phyloP scores from a whole-genome alignment of 2,113 vertebrate species.

The Leucosticte australis region DNA sequence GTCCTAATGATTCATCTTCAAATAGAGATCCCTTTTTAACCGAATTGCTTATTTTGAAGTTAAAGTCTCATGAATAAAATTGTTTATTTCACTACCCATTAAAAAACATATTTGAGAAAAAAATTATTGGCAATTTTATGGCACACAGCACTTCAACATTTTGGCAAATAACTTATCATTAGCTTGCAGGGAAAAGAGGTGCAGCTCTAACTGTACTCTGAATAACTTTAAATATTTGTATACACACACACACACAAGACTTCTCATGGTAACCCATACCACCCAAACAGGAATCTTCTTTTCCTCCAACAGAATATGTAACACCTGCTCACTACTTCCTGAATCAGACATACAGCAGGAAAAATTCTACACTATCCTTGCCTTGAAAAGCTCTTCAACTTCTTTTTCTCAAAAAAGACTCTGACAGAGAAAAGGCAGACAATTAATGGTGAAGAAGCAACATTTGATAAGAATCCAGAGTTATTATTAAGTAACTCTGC shows the following conservation, averaged over 20 bases:
- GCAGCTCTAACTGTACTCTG: not conserved
- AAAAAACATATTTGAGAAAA: not conserved
- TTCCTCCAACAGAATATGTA: not conserved
- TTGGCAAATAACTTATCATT: not conserved
- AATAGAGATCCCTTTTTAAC: not conserved
- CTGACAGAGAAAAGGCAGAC: not conserved
- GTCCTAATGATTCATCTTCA: not conserved
- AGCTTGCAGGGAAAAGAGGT: not conserved
- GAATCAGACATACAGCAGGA: not conserved
- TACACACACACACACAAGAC: not conserved
- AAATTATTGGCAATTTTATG: not conserved
- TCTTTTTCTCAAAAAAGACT: not conserved
- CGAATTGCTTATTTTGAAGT: not conserved
- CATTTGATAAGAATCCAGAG: not conserved
- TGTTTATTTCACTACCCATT: not conserved
- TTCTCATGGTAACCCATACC: not conserved
- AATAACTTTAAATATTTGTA: not conserved
- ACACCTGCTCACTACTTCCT: not conserved
- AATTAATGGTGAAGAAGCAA: not conserved
- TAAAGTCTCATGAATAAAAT: not conserved
- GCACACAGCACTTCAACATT: not conserved
- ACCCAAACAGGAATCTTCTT: not conserved
- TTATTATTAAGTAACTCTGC: not conserved
- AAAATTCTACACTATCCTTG: not conserved
- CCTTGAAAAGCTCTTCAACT: not conserved